Base-by-base conservation (phyloP, 2,113 vertebrate species). In the Numenius arquata region DNA sequence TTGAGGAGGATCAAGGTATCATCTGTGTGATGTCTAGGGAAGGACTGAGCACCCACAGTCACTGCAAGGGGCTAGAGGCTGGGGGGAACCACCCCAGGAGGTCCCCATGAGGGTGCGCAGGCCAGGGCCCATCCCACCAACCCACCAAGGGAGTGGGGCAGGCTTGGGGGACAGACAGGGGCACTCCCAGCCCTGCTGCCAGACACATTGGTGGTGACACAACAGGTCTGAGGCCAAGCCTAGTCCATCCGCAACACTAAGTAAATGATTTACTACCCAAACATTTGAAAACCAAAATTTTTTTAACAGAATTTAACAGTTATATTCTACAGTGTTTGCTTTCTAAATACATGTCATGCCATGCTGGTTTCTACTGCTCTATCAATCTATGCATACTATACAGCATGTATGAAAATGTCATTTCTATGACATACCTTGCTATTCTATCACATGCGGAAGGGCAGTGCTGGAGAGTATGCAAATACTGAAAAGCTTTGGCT, bases 391-490 rank as follows among this genome's bases (percentile, higher is more conserved):
- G 48, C 30, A 27, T 6, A 19, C 40, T 48, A 14, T 13, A 52
- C 3, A 62, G 22, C 30, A 53, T 9, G 16, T 29, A 55, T 13
- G 38, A 81, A 88, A 72, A 68, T 32, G 45, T 47, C 4, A 53
- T 84, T 88, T 87, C 41, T 78, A 12, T 32, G 27, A 41, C 6
- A 89, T 79, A 98, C 97, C 98, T 98, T 70, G 97, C 97, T 83
- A 98, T 96, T 88, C 97, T 98, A 62, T 96, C 98, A 94, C 97
- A 98, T 95, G 97, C 77, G 70, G 98, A 90, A 2, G 93, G 77
- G 66, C 90, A 98, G 1, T 96, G 94, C 58, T 96, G 88, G 4
- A 89, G 41, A 43, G 41, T 92, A 68, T 98, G 98, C 78, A 99
- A 96, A 80, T 97, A 96, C 40, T 90, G 85, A 61, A 98, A 36